Conservation (phyloP, 1,140 invertebrate genomes). For the Micrasema minimum region DNA sequence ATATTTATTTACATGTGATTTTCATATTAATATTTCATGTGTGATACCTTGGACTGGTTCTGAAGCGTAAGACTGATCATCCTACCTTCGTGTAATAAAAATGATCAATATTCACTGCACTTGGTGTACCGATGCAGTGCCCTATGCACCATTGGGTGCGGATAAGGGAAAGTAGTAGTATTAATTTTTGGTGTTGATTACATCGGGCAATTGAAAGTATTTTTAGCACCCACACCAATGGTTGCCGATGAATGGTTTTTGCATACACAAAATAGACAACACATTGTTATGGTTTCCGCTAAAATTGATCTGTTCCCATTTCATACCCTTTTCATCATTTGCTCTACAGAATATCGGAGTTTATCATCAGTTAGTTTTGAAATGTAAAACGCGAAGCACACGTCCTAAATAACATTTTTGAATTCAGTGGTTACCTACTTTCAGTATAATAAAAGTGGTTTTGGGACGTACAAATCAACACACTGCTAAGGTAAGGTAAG, state of each 20-base stretch:
- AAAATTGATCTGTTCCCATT: slow-evolving; percentile 52
- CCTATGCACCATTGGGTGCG: too few relatives aligned
- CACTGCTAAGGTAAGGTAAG: not conserved
- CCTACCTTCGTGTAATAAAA: too few relatives aligned
- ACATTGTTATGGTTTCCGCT: slow-evolving; percentile 49
- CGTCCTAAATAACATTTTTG: not conserved
- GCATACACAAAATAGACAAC: slow-evolving; percentile 42
- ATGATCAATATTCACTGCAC: too few relatives aligned
- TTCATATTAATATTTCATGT: too few relatives aligned
- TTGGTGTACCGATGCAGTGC: too few relatives aligned
- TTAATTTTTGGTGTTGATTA: too few relatives aligned
- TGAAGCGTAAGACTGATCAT: too few relatives aligned
- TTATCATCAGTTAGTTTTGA: slow-evolving; percentile 39
- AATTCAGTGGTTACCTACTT: not conserved
- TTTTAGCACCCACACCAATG: too few relatives aligned
- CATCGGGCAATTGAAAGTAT: too few relatives aligned
- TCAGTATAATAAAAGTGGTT: not conserved
- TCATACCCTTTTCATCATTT: slow-evolving; percentile 32
- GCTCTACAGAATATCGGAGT: slow-evolving; percentile 38
- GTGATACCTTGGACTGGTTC: too few relatives aligned
- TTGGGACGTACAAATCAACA: not conserved
- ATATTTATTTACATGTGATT: too few relatives aligned
- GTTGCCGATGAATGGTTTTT: not conserved
- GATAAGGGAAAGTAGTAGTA: too few relatives aligned
- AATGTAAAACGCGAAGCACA: slow-evolving; percentile 43